Percentiles rank a stretch among this genome's conserved stretches.
Conservation (phyloP, 2,888 invertebrate species). For the Nephrotoma flavescens region DNA sequence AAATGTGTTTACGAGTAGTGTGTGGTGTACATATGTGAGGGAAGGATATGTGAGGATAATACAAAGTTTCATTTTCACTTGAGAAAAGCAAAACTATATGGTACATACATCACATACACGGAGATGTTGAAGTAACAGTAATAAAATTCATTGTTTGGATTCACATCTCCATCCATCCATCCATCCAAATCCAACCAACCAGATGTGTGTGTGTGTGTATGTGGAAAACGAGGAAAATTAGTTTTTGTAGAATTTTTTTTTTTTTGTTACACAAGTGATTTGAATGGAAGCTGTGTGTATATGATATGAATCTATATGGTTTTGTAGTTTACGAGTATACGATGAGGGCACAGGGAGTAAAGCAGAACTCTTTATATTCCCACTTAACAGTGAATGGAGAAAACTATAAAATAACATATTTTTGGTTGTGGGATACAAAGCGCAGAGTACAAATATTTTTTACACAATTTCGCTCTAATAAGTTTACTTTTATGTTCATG, state of each 20-base stretch:
- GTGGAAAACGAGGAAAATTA: background rate
- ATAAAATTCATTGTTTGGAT: background rate
- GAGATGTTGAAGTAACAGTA: background rate
- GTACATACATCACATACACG: background rate
- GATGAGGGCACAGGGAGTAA: background rate
- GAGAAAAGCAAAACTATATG: background rate
- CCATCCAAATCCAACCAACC: background rate
- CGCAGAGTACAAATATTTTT: background rate
- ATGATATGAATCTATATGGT: background rate
- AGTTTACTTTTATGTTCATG: background rate
- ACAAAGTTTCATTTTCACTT: background rate
- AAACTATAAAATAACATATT: background rate
- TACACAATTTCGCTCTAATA: background rate
- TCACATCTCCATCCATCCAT: background rate
- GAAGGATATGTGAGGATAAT: background rate
- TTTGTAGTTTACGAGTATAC: background rate
- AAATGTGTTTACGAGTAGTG: background rate
- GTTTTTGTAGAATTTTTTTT: background rate
- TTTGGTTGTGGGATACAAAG: background rate
- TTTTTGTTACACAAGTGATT: background rate
- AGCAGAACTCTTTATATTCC: background rate
- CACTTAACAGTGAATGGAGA: too few relatives aligned
- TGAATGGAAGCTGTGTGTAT: background rate
- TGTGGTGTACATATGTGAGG: background rate
- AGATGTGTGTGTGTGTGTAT: background rate